Conservation (phyloP, 2,113 vertebrate species). For the Cygnus buccinator region DNA sequence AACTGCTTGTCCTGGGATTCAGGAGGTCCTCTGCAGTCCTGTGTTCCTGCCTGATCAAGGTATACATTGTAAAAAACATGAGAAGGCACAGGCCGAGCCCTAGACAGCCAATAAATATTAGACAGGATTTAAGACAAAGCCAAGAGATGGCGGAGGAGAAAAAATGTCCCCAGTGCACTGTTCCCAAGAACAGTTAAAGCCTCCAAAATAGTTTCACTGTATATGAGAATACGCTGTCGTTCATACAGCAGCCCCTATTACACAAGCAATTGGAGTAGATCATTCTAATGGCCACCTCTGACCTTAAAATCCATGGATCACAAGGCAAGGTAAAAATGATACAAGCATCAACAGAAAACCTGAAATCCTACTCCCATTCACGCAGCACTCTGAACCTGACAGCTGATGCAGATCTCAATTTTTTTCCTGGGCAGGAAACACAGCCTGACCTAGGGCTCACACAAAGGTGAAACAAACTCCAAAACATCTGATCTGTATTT, state of each 20-base stretch:
- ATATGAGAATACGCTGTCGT: background rate
- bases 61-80: background rate
- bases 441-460: background rate
- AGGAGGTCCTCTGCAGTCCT: background rate
- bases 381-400: background rate
- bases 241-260: background rate
- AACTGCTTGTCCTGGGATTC: background rate
- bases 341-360: background rate
- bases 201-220: constrained; percentile 1
- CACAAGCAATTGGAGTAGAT: background rate
- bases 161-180: background rate
- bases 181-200: constrained; percentile 16
- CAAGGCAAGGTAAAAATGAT: background rate
- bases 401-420: background rate
- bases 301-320: constrained; percentile 39
- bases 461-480: background rate
- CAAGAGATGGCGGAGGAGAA: background rate
- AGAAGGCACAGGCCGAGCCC: background rate
- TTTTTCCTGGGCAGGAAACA: background rate
- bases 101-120: background rate
- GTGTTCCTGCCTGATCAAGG: background rate
- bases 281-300: background rate
- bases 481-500: background rate
- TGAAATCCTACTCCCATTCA: background rate
- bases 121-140: background rate